phyloP scores from a whole-genome alignment of 2,113 vertebrate species.

The Scolopax mira region DNA sequence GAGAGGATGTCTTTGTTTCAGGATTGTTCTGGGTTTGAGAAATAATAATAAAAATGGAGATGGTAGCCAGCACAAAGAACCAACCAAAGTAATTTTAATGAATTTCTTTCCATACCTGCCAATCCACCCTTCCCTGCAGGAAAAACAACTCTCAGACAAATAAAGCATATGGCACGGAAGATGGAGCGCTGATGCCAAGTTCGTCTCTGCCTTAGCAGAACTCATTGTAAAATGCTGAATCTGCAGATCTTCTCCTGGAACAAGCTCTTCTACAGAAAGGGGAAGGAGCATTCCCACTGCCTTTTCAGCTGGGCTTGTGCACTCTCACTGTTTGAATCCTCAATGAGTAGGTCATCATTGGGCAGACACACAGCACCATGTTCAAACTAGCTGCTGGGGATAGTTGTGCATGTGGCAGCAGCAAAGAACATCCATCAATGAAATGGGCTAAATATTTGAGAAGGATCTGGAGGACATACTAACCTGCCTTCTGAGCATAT shows the following conservation, averaged over 20 bases:
- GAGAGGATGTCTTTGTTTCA: neutral
- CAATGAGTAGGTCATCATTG: neutral
- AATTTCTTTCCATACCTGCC: constrained; percentile 38
- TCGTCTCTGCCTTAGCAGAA: constrained; percentile 22
- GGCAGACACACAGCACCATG: neutral
- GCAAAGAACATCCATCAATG: neutral
- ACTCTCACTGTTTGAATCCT: neutral
- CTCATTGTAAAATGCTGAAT: constrained; percentile 16
- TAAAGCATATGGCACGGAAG: constrained; percentile 29
- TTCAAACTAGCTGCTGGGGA: neutral
- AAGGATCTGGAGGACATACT: neutral
- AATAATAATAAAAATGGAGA: constrained; percentile 9
- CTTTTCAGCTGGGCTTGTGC: neutral
- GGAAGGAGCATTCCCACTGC: neutral
- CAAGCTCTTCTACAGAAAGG: neutral
- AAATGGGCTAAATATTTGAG: neutral
- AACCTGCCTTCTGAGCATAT: neutral
- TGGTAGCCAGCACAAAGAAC: constrained; percentile 8
- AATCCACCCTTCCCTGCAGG: constrained; percentile 47
- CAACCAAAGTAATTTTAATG: neutral
- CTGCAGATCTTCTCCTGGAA: constrained; percentile 4
- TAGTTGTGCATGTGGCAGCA: neutral
- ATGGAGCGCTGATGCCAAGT: neutral
- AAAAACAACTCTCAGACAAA: neutral
- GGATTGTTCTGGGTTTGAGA: neutral